A percentile compares a stretch with the other conserved stretches of the same genome.
Evolutionary conservation across 2,113 vertebrate genomes (phyloP).

Genomic region (Dasyprocta punctata): DNA sequence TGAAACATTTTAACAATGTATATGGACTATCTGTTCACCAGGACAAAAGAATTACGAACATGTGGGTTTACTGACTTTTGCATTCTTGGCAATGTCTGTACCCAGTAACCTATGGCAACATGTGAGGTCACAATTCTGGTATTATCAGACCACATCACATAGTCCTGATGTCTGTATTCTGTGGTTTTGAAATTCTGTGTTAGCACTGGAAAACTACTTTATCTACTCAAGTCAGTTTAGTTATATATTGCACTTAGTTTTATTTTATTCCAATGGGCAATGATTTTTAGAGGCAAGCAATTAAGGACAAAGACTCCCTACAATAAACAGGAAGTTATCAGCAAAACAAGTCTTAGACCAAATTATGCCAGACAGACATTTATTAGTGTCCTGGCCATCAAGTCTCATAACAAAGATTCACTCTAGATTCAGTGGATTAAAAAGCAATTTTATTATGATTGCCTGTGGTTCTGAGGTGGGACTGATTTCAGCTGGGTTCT

Average conservation of each 20-base stretch:
- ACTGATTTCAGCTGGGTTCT: neutral
- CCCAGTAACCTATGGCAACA: neutral
- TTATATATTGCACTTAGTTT: neutral
- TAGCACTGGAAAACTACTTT: neutral
- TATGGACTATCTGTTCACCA: neutral
- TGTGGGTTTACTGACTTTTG: neutral
- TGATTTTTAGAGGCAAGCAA: neutral
- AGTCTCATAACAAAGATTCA: neutral
- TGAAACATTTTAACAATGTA: neutral
- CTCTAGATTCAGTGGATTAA: neutral
- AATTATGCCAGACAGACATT: neutral
- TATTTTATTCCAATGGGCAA: neutral
- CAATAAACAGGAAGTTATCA: neutral
- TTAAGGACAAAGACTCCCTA: neutral
- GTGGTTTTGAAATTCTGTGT: neutral
- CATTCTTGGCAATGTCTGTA: neutral
- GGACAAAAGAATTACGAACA: neutral
- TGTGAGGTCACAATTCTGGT: neutral
- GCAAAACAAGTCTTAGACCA: conserved; percentile 23
- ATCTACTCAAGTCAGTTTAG: neutral
- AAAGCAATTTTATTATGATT: neutral
- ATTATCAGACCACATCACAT: neutral
- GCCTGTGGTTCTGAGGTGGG: neutral
- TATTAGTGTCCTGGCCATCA: neutral
- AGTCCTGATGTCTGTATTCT: neutral